phyloP scores from a whole-genome alignment of 1,140 invertebrate species.

The Euura lappo region DNA sequence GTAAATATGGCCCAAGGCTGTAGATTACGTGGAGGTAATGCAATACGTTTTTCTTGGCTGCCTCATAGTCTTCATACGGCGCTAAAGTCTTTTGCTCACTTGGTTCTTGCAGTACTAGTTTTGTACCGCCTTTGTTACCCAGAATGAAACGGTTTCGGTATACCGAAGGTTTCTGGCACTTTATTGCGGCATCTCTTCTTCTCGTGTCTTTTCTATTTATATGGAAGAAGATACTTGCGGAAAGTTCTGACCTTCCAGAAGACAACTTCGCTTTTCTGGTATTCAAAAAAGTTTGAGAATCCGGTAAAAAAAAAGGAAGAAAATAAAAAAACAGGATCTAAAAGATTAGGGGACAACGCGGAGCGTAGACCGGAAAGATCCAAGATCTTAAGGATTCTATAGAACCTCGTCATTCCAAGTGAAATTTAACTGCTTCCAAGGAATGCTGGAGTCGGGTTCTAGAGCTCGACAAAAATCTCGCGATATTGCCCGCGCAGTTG shows the following conservation, averaged over 20 bases:
- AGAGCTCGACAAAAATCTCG: too few relatives aligned
- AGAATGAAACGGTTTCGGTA: not conserved
- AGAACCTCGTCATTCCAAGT: not conserved
- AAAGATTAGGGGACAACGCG: not conserved
- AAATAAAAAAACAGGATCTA: not conserved
- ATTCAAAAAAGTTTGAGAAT: not conserved
- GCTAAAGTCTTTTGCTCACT: not conserved
- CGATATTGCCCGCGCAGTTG: too few relatives aligned
- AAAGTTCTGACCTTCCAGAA: not conserved
- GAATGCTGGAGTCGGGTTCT: too few relatives aligned
- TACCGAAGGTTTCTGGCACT: not conserved
- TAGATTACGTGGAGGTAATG: constrained; percentile 38
- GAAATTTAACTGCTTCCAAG: not conserved
- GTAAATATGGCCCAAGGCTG: constrained; percentile 45
- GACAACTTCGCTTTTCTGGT: not conserved
- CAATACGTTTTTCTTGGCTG: constrained; percentile 24
- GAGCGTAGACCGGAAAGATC: not conserved
- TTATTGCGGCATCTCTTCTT: not conserved
- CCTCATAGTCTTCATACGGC: not conserved
- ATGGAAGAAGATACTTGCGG: not conserved
- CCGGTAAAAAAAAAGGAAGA: not conserved
- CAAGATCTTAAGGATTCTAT: not conserved
- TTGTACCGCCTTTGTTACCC: not conserved
- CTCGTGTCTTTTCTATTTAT: not conserved
- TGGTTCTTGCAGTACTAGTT: not conserved